Evolutionary conservation across 1,140 invertebrate species (phyloP), one percentile per base, ranked within the genome.

Genomic region (Epicauta chinensis): DNA sequence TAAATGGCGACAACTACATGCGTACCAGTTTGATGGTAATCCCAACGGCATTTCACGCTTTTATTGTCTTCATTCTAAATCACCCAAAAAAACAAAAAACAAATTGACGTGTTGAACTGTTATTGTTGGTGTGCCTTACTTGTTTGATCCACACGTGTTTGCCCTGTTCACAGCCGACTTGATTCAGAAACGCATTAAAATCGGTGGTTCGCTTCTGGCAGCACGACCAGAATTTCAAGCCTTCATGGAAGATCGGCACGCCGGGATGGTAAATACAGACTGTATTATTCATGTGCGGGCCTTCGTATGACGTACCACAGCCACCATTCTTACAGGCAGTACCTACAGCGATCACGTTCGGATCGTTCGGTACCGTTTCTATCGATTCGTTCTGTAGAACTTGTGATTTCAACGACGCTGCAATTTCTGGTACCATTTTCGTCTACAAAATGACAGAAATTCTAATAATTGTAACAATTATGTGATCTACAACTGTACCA

Each of bases 221-320:
- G 67, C 97, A 99, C 0, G 92, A 89, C 96, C 96, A 99, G 71
- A 84, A 99, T 72, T 99, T 99, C 68, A 98, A 76, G 0, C 94
- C 97, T 78, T 99, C 97, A 67, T 99, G 97, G 70, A 99, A 99
- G 36, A 99, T 80, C 2, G 96, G 92, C 12, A 77, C 73, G 0
- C 96, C 97, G 14, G 91, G 82, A 77, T 99, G 97, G 75, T 89
- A 78, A 34, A 75, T 72, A 69, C 97, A 99, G 32, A 73, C 65
- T 39, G 80, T 75, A 10, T 75, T 55, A 60, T 91, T 79, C 40
- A 78, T 82, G 29, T 80, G 66, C 15, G 81, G 75, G 1, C 84
- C 87, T 61, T 79, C 75, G 66, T 90, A 97, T 0, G 76, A 75
- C 42, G 68, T 72, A 67, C 80, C 85, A 66, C 95, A 98, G 0